phyloP scores from a whole-genome alignment of 2,113 vertebrate species.

The Mirounga angustirostris region DNA sequence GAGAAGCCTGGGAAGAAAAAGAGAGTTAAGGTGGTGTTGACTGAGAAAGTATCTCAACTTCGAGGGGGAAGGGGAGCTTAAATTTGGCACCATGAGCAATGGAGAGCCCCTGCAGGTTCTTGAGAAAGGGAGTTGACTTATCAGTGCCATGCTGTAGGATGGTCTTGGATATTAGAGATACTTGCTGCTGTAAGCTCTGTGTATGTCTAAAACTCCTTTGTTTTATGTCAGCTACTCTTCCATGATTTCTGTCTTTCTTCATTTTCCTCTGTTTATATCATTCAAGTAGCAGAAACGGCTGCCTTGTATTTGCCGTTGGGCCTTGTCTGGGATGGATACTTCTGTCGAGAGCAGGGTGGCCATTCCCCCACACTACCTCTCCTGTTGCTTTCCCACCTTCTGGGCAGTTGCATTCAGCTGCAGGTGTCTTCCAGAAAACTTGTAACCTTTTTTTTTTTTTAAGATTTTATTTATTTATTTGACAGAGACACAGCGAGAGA shows the following conservation, averaged over 20 bases:
- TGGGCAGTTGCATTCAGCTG: neutral
- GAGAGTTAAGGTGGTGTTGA: neutral
- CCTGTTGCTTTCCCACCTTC: neutral
- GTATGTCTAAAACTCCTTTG: neutral
- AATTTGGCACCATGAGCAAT: neutral
- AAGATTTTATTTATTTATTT: too few relatives aligned
- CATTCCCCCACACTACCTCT: neutral
- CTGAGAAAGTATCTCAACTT: neutral
- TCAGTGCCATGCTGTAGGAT: neutral
- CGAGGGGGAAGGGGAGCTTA: fast-evolving
- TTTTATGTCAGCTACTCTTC: neutral
- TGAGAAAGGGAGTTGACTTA: neutral
- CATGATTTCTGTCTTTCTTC: neutral
- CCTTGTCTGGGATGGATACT: neutral
- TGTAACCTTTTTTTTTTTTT: neutral
- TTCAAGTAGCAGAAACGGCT: neutral
- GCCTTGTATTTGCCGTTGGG: neutral
- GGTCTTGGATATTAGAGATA: neutral
- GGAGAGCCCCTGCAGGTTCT: neutral
- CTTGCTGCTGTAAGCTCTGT: neutral
- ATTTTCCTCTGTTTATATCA: neutral
- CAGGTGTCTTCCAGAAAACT: neutral
- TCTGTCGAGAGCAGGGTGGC: neutral
- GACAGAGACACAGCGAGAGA: too few relatives aligned
- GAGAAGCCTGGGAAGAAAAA: neutral